These are phyloP conservation scores for Archips crataeganus DNA, from an alignment of 2,888 invertebrate genomes.

Conservation along the genomic window DNA sequence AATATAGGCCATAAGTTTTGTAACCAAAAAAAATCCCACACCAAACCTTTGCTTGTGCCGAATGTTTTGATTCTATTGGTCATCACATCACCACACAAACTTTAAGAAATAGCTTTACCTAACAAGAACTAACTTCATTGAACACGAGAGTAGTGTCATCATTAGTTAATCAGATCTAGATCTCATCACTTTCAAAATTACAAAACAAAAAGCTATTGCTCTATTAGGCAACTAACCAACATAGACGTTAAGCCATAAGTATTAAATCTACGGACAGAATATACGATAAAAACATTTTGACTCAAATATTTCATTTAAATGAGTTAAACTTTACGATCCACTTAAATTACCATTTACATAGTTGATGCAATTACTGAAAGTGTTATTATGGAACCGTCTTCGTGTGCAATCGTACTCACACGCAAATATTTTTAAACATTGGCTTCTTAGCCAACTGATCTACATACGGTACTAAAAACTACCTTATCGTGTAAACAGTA, in stretches of 20 bases:
- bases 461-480: conserved; percentile 11
- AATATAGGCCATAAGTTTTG: too few relatives aligned
- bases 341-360: conserved; percentile 1
- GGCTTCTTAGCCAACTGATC: neutral
- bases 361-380: neutral
- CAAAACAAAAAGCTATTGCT: neutral
- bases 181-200: too few relatives aligned
- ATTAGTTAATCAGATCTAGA: too few relatives aligned
- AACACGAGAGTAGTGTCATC: too few relatives aligned
- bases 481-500: conserved; percentile 39
- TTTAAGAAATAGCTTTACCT: too few relatives aligned
- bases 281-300: neutral
- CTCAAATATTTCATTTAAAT: neutral
- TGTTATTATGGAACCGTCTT: conserved; percentile 9
- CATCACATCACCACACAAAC: too few relatives aligned
- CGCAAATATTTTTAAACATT: conserved; percentile 9
- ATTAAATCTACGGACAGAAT: neutral
- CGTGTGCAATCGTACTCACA: conserved; percentile 8
- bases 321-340: conserved; percentile 4
- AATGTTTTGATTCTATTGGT: too few relatives aligned
- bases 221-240: neutral
- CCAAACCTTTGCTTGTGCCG: too few relatives aligned
- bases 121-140: too few relatives aligned
- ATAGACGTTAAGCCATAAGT: neutral
- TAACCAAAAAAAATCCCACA: too few relatives aligned